These are phyloP conservation scores for Paracentrotus lividus DNA, from an alignment of 53 echinoderm and acorn worm species.

Conservation along the genomic window DNA sequence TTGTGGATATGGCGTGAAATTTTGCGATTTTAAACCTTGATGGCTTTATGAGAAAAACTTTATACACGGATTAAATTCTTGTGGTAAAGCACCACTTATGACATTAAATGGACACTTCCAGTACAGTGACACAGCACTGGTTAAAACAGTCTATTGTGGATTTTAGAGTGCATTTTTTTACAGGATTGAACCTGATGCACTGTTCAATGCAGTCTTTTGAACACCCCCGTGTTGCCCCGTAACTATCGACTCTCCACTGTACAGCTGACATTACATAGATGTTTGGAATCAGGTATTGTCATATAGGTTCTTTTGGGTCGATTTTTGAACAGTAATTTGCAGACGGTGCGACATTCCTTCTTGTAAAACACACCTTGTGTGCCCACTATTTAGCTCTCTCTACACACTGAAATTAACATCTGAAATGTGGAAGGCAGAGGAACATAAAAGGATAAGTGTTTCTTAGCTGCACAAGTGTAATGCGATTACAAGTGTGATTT, in stretches of 20 bases:
- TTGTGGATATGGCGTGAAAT: neutral
- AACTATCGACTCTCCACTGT: too few species aligned
- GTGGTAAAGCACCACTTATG: constrained; percentile 51
- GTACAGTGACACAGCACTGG: too few species aligned
- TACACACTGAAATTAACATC: neutral
- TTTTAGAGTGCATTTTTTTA: neutral
- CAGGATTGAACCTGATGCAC: too few species aligned
- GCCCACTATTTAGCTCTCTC: too few species aligned
- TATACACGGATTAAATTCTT: constrained; percentile 49
- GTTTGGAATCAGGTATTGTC: too few species aligned
- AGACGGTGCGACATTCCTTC: too few species aligned
- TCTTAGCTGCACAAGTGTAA: neutral
- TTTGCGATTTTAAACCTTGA: neutral
- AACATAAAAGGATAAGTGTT: neutral
- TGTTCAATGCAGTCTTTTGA: too few species aligned
- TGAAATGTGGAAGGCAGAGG: neutral
- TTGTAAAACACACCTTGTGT: too few species aligned
- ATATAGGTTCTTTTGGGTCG: too few species aligned
- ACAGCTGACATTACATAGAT: too few species aligned
- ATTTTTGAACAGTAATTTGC: too few species aligned
- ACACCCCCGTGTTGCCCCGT: too few species aligned
- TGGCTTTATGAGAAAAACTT: neutral
- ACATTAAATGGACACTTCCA: neutral
- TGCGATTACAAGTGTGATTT: neutral
- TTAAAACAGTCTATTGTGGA: neutral